Base-by-base conservation (phyloP, 2,797 vertebrate species). In the Helarctos malayanus region DNA sequence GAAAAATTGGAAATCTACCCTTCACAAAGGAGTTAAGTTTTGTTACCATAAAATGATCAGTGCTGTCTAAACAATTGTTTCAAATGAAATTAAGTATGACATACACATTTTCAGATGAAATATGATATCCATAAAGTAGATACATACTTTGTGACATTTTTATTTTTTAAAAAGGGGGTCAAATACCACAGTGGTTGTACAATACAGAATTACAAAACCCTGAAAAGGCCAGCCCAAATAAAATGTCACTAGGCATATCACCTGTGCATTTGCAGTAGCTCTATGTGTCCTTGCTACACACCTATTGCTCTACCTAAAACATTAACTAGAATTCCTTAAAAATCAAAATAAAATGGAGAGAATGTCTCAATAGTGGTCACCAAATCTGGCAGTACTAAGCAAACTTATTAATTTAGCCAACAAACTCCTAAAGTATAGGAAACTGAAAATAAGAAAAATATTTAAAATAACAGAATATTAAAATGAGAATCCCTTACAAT, bases 1-100 rank as follows among this genome's bases (percentile, higher is more conserved):
- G 63, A 98, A 94, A 97, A 52, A 94, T 84, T 90, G 59, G 97
- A 93, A 97, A 97, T 94, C 90, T 97, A 96, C 65, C 95, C 97
- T 96, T 98, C 92, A 52, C 63, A 89, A 93, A 96, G 56, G 59
- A 91, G 47, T 76, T 56, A 93, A n/a, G 79, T 87, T 85, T 92
- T 78, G 49, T 94, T 71, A 81, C 79, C 25, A 94, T 38, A 89
- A 93, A 96, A 97, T 71, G 84, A 93, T 97, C 90, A 71, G 92
- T 88, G 93, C 91, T 57, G 96, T 68, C 65, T 78, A 80, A 68
- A 90, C 25, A 59, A 89, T 76, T 29, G 88, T 69, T 93, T 86
- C 59, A 96, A 95, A 35, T 91, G 25, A 96, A 94, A 79, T n/a
- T 88, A 90, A 85, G 38, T 52, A 57, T 11, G 19, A 73, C 29